phyloP scores from a whole-genome alignment of 2,797 vertebrate genomes.

The Lagothrix lagotricha region DNA sequence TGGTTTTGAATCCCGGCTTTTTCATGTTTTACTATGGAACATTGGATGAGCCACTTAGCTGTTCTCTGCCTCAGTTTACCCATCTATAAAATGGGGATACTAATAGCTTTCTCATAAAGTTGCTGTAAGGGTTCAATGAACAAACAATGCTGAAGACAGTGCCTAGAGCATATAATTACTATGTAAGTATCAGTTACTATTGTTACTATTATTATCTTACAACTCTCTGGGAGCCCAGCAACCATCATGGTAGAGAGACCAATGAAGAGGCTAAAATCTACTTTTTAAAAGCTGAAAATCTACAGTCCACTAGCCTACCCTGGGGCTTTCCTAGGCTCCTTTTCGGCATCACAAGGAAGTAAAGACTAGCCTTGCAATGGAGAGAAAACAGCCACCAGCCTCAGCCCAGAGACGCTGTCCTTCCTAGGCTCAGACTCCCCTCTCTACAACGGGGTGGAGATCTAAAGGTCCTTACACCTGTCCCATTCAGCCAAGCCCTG shows the following conservation, averaged over 20 bases:
- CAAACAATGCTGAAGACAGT: neutral
- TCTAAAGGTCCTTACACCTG: neutral
- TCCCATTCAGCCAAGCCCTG: neutral
- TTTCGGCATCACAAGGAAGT: neutral
- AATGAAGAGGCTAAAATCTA: neutral
- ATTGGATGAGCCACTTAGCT: neutral
- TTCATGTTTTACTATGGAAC: neutral
- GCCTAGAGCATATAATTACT: neutral
- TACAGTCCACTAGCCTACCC: neutral
- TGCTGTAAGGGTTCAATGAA: neutral
- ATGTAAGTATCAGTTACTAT: neutral
- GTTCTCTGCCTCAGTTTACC: neutral
- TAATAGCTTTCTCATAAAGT: neutral
- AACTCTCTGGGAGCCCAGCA: neutral
- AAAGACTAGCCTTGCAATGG: too few relatives aligned
- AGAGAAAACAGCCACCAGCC: neutral
- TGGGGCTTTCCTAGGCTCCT: neutral
- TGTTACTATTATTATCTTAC: neutral
- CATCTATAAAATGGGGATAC: neutral
- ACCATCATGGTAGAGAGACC: neutral
- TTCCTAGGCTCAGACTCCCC: neutral
- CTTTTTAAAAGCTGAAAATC: neutral
- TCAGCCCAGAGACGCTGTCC: neutral
- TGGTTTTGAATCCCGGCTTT: neutral
- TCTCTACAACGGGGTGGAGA: neutral